Evolutionary conservation across 2,797 vertebrate species (phyloP).

Genomic region (Gymnocypris eckloni): DNA sequence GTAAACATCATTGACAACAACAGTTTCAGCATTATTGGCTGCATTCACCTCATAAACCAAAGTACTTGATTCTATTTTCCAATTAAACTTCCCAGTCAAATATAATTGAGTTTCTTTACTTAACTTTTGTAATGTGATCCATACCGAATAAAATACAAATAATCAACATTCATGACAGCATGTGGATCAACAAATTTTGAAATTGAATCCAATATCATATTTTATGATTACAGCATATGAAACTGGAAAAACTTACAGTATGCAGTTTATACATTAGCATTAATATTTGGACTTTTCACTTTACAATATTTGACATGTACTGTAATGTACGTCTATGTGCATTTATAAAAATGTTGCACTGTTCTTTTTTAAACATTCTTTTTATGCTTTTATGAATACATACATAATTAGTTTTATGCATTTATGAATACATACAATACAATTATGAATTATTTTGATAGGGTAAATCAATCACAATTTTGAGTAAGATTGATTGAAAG

Average conservation of each 20-base stretch:
- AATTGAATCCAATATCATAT: not conserved
- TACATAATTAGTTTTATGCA: not conserved
- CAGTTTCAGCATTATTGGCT: not conserved
- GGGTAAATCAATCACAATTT: not conserved
- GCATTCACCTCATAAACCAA: not conserved
- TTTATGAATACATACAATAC: not conserved
- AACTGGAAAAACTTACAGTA: not conserved
- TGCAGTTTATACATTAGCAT: not conserved
- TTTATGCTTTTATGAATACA: not conserved
- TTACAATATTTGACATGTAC: not conserved
- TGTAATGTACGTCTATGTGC: not conserved
- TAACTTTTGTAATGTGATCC: not conserved
- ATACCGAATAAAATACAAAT: not conserved
- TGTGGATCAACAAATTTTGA: not conserved
- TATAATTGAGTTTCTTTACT: not conserved
- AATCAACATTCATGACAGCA: not conserved
- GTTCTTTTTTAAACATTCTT: no score
- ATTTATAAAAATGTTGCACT: not conserved
- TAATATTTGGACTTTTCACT: not conserved
- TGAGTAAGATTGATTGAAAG: not conserved
- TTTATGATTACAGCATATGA: not conserved
- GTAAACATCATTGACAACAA: not conserved
- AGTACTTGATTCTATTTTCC: not conserved
- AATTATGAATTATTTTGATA: not conserved
- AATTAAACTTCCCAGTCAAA: not conserved